Evolutionary conservation across 1,140 invertebrate genomes (phyloP), one percentile per base, ranked within the genome.

Genomic region (Zaprionus capensis): DNA sequence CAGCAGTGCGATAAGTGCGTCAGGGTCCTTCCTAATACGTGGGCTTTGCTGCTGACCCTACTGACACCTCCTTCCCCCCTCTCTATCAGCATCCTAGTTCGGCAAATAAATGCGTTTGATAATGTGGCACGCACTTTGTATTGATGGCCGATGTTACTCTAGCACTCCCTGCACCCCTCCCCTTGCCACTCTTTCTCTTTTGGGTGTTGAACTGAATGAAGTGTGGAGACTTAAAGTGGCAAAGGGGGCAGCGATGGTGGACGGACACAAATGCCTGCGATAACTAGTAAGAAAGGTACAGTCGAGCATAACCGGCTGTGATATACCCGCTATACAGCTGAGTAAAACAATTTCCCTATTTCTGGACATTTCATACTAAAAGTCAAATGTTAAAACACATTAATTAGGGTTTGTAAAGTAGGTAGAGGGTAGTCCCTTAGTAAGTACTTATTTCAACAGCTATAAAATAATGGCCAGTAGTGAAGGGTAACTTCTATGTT

Each of bases 31-130:
- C 84, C 83, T 81, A 80, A 82, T 82, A 67, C 69, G 31, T 53
- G 53, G 62, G 72, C 68, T 65, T 75, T 62, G 55, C 31, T 44
- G 15, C 15, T n/a, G n/a, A n/a, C n/a, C 41, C 41, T n/a, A 20
- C 65, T 71, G 22, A 36, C 51, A 7, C 26, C 41, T 56, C 36
- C 57, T n/a, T n/a, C 24, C 55, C 59, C 20, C n/a, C 5, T 34
- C 46, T n/a, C 71, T 53, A 4, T 64, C 59, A 56, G 80, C 77
- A 83, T 46, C n/a, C 41, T 46, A 46, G 71, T 88, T 84, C 71
- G 71, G 56, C 78, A 87, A 87, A 87, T 78, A 87, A 83, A 87
- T 87, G 83, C 71, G 78, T 80, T 83, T 88, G 81, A 87, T 81
- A 83, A 83, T 87, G 81, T 71, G 81, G 62, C 80, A 87, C 80